Conservation (phyloP, 2,888 invertebrate species). For the Campaea margaritaria region DNA sequence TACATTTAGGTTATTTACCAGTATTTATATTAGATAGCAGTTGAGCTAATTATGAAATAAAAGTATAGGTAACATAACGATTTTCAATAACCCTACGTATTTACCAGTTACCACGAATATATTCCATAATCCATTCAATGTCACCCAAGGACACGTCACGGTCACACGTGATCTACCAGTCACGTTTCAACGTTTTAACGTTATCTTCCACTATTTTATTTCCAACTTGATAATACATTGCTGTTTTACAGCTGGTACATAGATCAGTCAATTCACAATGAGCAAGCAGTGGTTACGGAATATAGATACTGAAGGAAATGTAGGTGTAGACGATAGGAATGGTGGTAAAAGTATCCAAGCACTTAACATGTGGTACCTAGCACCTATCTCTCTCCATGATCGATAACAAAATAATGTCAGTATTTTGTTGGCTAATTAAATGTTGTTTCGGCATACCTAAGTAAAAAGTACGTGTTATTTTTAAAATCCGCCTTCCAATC, state of each 20-base stretch:
- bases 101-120: conserved; percentile 2
- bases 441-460: no score
- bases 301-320: no score
- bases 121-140: conserved; percentile 30
- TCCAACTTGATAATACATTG: conserved; percentile 1
- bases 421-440: no score
- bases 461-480: no score
- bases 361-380: not conserved
- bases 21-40: no score
- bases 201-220: conserved; percentile 13
- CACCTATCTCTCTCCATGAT: no score
- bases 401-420: no score
- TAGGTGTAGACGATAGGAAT: no score
- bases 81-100: conserved; percentile 15
- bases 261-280: not conserved
- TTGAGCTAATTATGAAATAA: no score
- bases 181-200: conserved; percentile 13
- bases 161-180: conserved; percentile 11
- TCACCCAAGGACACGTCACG: conserved; percentile 19
- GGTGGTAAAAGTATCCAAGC: not conserved
- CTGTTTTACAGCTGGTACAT: not conserved
- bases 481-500: no score
- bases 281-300: conserved; percentile 16
- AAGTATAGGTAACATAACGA: no score
- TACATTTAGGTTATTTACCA: no score